A percentile compares a stretch with the other conserved stretches of the same genome.
Evolutionary conservation across 2,797 vertebrate species (phyloP).

Genomic region (Scolopax bukidnonensis): DNA sequence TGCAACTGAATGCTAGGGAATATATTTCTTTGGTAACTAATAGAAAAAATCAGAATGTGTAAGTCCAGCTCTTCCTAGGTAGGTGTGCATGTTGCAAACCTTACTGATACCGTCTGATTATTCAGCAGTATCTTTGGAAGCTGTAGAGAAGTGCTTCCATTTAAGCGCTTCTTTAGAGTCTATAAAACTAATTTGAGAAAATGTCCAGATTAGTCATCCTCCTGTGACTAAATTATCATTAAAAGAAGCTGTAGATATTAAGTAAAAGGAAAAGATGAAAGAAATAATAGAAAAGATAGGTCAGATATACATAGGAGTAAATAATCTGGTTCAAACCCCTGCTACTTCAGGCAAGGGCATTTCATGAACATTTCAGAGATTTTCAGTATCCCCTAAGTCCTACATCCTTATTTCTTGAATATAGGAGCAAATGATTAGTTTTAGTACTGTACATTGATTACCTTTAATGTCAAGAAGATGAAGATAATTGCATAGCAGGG

Average conservation of each 20-base stretch:
- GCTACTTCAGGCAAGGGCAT: not conserved
- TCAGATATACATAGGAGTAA: not conserved
- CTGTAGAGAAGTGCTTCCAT: not conserved
- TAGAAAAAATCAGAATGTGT: not conserved
- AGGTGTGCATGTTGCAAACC: not conserved
- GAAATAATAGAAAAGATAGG: not conserved
- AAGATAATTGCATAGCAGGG: not conserved
- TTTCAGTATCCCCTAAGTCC: not conserved
- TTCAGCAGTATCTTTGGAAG: not conserved
- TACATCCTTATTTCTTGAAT: not conserved
- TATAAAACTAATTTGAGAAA: constrained; percentile 4
- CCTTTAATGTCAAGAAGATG: not conserved
- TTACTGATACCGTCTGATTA: not conserved
- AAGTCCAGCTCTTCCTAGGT: not conserved
- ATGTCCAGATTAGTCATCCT: not conserved
- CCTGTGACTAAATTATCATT: not conserved
- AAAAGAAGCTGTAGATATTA: not conserved
- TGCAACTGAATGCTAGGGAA: not conserved
- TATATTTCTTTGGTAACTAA: not conserved
- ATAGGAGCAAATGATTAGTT: not conserved
- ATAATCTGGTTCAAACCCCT: not conserved
- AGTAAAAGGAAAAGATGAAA: not conserved
- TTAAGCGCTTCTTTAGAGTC: not conserved
- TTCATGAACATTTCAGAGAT: not conserved
- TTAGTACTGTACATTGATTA: not conserved